Base-by-base conservation (phyloP, 2,888 invertebrate species). In the Arctia plantaginis region DNA sequence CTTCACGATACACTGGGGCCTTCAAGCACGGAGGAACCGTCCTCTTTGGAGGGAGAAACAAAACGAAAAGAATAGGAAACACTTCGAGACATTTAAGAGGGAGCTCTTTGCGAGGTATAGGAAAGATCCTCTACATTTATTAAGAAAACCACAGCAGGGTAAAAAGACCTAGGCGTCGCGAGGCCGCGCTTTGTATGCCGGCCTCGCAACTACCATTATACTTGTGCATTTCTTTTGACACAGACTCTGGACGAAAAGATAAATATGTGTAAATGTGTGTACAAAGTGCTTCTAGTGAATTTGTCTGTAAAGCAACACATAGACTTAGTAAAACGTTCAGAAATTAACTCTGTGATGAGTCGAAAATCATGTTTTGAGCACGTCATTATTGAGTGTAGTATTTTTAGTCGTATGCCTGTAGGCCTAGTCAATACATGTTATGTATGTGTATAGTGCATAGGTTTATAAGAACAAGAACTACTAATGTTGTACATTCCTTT, bases 1-100 rank as follows among this genome's bases (percentile, higher is more conserved):
- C 69, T 99, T 98, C 93, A 98, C 98, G 0, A 98, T 98, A 71
- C 99, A 99, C 89, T 98, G 98, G 98, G 98, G 98, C 0, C 94
- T 99, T 7, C 98, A 98, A 90, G 97, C 97, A 47, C 97, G 98
- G 75, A 97, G 97, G 85, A 97, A 97, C 64, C 96, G 98, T 39
- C 98, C 98, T 0, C 96, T 97, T 0, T 98, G 98, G 98, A 96
- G 98, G 66, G 98, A 98, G 90, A 97, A 98, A 76, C 98, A 99
- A 88, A 98, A 98, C 92, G 97, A 97, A 85, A 96, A 97, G 82
- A 98, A 99, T 91, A 94, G 98, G 72, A 97, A 97, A 85, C 97
- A 97, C 85, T 98, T 98, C 88, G 98, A 98, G 85, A 96, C 96
- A 0, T 98, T 98, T 93, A 98, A 98, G 90, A 96, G 97, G 77